These are phyloP conservation scores for Festucalex cinctus DNA, from an alignment of 2,113 vertebrate genomes.

Conservation along the genomic window DNA sequence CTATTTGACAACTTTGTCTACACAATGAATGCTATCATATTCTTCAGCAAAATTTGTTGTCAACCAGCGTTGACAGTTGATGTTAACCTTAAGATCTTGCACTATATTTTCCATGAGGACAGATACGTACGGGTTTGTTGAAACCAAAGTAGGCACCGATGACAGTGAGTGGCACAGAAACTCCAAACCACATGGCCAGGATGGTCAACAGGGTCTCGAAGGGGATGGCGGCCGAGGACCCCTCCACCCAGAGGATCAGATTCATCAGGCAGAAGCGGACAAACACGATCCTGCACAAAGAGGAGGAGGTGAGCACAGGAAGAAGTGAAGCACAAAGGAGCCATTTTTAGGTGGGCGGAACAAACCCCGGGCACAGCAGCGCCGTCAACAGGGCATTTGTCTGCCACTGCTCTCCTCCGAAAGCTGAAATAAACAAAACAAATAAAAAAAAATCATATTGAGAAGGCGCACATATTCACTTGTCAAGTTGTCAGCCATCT, in stretches of 20 bases:
- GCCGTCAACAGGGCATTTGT: slow-evolving; percentile 95
- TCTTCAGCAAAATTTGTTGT: no score
- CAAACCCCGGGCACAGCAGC: slow-evolving; percentile 95
- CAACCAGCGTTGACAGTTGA: no score
- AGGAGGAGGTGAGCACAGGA: background rate
- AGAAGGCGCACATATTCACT: background rate
- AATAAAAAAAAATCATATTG: slow-evolving; percentile 14
- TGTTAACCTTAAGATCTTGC: no score
- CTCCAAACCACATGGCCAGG: slow-evolving; percentile 96
- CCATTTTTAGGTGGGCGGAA: slow-evolving; percentile 3
- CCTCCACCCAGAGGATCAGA: slow-evolving; percentile 97
- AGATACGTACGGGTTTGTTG: slow-evolving; percentile 83
- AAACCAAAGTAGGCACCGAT: slow-evolving; percentile 96
- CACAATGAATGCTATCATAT: no score
- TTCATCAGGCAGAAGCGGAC: slow-evolving; percentile 98
- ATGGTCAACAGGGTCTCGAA: slow-evolving; percentile 94
- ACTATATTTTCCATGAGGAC: background rate
- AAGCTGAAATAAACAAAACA: slow-evolving; percentile 75
- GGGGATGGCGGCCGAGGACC: slow-evolving; percentile 94
- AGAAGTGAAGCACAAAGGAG: background rate
- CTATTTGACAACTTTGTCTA: no score
- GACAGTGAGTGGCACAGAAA: slow-evolving; percentile 94
- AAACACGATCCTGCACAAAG: slow-evolving; percentile 86
- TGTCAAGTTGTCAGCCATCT: slow-evolving; percentile 14
- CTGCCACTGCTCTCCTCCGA: slow-evolving; percentile 99